These are phyloP conservation scores for Diadophis punctatus DNA, from an alignment of 2,113 vertebrate species.

Conservation along the genomic window DNA sequence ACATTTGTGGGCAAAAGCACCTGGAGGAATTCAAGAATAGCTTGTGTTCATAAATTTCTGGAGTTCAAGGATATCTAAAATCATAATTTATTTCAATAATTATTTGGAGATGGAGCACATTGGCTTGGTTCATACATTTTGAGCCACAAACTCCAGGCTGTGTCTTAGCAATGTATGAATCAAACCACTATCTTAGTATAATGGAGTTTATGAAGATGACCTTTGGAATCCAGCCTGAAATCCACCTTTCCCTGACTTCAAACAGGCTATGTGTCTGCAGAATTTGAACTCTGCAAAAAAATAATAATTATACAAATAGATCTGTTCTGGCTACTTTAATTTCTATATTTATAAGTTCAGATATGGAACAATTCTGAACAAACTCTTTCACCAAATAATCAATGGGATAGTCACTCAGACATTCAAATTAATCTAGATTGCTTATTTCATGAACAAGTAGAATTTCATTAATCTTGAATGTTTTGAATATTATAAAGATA, in stretches of 20 bases:
- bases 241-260: neutral
- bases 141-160: neutral
- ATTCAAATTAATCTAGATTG: slow-evolving; percentile 7
- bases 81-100: neutral
- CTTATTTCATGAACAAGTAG: neutral
- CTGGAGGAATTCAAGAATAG: neutral
- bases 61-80: neutral
- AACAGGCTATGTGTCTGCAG: neutral
- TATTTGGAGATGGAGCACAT: neutral
- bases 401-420: neutral
- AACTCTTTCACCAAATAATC: neutral
- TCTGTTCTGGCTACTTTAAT: neutral
- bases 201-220: neutral
- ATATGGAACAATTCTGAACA: rapidly evolving
- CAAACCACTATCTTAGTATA: neutral
- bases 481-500: neutral
- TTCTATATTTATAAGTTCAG: neutral
- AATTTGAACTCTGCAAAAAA: neutral
- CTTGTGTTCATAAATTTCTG: neutral
- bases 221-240: neutral
- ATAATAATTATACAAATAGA: no score
- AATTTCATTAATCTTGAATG: neutral
- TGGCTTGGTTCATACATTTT: neutral
- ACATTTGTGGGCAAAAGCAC: neutral
- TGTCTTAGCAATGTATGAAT: neutral